Evolutionary conservation across 2,888 invertebrate species (phyloP).

Genomic region (Chironomus riparius): DNA sequence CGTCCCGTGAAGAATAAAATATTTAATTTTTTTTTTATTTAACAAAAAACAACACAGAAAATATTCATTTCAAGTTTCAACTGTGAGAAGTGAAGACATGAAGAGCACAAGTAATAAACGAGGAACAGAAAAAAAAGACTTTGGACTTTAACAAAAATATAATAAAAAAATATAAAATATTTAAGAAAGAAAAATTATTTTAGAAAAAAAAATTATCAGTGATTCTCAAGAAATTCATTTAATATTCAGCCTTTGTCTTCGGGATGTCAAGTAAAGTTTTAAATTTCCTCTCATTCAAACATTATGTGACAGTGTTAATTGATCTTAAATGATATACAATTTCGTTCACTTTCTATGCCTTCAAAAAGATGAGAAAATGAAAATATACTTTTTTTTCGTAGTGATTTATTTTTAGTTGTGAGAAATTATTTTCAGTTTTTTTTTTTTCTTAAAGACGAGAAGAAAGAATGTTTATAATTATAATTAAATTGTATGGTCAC

Average conservation of each 20-base stretch:
- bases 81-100: slow-evolving; percentile 26
- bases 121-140: slow-evolving; percentile 13
- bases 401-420: slow-evolving; percentile 25
- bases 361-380: neutral
- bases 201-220: neutral
- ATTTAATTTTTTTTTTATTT: slow-evolving; percentile 6
- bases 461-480: no score
- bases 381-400: neutral
- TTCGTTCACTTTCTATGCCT: neutral
- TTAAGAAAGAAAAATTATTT: neutral
- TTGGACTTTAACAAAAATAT: slow-evolving; percentile 24
- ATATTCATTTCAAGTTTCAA: slow-evolving; percentile 26
- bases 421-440: neutral
- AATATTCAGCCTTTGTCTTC: neutral
- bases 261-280: neutral
- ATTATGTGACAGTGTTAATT: slow-evolving; percentile 25
- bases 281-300: neutral
- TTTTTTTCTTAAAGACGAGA: neutral
- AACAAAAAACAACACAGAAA: neutral
- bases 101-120: slow-evolving; percentile 12
- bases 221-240: neutral
- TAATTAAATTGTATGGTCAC: no score
- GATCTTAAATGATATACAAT: slow-evolving; percentile 23
- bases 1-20: slow-evolving; percentile 14
- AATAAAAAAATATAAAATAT: neutral